Evolutionary conservation across 1,140 invertebrate species (phyloP), one percentile per base, ranked within the genome.

Genomic region (Apis cerana): DNA sequence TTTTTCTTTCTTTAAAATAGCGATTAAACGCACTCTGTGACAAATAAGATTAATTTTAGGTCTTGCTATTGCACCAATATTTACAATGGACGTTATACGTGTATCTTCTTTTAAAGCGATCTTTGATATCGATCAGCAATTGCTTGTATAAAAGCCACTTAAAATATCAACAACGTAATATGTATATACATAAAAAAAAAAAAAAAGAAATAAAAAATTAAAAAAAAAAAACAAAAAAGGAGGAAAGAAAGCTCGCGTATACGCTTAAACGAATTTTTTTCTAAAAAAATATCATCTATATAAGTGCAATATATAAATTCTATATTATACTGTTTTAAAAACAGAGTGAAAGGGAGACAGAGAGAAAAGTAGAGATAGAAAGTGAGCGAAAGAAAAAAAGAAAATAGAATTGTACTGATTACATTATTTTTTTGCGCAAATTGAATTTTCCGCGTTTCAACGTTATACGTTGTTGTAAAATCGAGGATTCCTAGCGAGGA

Each of bases 11-110:
- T 82, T 76, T 78, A 84, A 87, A 85, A 88, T 85, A 84, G 56
- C 77, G 56, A 77, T 88, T 71, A 89, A 90, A 84, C 15, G 65
- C 83, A 33, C 67, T 17, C 79, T 82, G 82, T 71, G 78, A 82
- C 71, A 89, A 92, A 89, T 91, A 89, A 91, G 78, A 89, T 88
- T 91, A 89, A 88, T 88, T 91, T 91, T 90, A 90, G 85, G 87
- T 90, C 72, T 92, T 85, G 75, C 88, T 92, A 93, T 92, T 93
- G 91, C 91, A 92, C 91, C 84, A 87, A 91, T 93, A 93, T 93
- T 92, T 93, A 92, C 92, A 92, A 92, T 93, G 91, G 91, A 92
- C 91, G 92, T 91, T 90, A 90, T 54, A 64, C 71, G 27, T 87
- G 84, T 76, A 86, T 90, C 75, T 54, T 71, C 43, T 72, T 81